These are phyloP conservation scores for Portunus trituberculatus DNA, from an alignment of 1,140 invertebrate species.

Conservation along the genomic window DNA sequence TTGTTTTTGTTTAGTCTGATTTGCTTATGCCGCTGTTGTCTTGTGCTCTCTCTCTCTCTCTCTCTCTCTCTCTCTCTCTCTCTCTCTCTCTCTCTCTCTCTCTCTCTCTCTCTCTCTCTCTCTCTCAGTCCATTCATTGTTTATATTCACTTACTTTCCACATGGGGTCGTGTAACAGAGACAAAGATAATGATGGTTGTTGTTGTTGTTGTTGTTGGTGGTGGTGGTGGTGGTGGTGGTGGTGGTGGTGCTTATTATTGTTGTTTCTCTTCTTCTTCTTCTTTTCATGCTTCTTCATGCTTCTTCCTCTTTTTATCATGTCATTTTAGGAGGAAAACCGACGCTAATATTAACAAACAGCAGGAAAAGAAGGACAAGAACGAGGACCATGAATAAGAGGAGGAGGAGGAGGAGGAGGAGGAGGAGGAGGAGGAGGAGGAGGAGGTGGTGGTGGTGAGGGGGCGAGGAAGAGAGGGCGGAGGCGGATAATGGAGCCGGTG, in stretches of 20 bases:
- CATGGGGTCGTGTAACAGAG: too few relatives aligned
- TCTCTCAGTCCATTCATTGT: conserved; percentile 17
- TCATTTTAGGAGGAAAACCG: too few relatives aligned
- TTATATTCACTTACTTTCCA: neutral
- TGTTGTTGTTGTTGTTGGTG: neutral
- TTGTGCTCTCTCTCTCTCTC: neutral
- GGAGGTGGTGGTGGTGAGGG: neutral
- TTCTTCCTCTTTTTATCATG: neutral
- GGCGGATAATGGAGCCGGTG: conserved; percentile 31
- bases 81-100: conserved; percentile 37
- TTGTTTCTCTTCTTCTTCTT: too few relatives aligned
- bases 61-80: neutral
- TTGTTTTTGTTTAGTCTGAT: too few relatives aligned
- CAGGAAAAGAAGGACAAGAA: too few relatives aligned
- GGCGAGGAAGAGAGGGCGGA: neutral
- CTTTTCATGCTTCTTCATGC: too few relatives aligned
- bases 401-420: neutral
- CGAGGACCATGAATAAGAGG: too few relatives aligned
- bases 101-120: conserved; percentile 60
- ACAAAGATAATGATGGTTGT: neutral
- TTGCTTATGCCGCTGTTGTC: too few relatives aligned
- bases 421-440: neutral
- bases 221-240: neutral
- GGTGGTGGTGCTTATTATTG: too few relatives aligned
- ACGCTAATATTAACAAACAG: too few relatives aligned